phyloP scores from a whole-genome alignment of 2,797 vertebrate genomes.

The Cyclura pinguis region DNA sequence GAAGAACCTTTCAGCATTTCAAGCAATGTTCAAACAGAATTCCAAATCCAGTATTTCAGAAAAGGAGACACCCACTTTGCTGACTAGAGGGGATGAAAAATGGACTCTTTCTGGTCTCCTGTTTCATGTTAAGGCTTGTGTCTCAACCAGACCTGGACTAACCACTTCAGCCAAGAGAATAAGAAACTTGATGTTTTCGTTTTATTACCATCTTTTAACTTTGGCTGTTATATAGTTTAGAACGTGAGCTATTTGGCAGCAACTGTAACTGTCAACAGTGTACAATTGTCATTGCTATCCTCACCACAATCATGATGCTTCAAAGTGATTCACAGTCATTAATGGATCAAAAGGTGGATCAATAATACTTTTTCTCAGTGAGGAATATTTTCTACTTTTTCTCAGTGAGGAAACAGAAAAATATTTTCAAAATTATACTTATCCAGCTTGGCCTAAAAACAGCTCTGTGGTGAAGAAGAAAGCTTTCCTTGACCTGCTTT shows the following conservation, averaged over 20 bases:
- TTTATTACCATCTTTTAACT: background rate
- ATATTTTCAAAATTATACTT: slow-evolving; percentile 12
- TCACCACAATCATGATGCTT: background rate
- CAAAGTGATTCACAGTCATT: background rate
- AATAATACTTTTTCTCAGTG: background rate
- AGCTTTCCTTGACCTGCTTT: background rate
- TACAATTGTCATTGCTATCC: background rate
- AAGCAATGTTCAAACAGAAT: background rate
- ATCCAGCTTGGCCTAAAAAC: background rate
- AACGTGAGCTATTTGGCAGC: background rate
- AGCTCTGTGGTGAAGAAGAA: background rate
- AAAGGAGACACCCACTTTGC: background rate
- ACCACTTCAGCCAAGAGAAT: background rate
- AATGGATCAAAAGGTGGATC: background rate
- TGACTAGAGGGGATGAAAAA: background rate
- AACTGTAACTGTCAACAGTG: background rate
- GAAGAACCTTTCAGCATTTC: slow-evolving; percentile 26
- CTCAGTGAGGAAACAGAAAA: background rate
- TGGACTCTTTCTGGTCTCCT: background rate
- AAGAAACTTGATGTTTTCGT: background rate
- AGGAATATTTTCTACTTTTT: background rate
- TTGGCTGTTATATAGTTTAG: background rate
- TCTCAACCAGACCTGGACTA: too few relatives aligned
- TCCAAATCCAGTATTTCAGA: background rate
- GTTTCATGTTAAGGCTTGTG: background rate